phyloP scores from a whole-genome alignment of 2,888 invertebrate species.

The Lithosia quadra region DNA sequence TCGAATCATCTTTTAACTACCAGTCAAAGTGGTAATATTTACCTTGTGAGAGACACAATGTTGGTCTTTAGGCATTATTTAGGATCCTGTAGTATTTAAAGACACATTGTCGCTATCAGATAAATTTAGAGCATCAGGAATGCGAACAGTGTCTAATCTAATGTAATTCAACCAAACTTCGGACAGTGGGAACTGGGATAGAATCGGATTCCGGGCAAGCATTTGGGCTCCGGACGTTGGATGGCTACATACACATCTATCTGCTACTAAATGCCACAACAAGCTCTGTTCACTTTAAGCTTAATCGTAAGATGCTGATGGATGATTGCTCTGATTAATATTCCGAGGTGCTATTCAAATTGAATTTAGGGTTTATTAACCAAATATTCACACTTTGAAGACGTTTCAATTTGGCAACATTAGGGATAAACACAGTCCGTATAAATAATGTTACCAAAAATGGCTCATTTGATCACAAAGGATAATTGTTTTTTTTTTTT shows the following conservation, averaged over 20 bases:
- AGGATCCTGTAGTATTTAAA: slow-evolving; percentile 22
- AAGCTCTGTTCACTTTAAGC: slow-evolving; percentile 31
- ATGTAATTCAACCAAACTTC: slow-evolving; percentile 79
- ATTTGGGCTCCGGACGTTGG: slow-evolving; percentile 65
- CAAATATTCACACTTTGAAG: slow-evolving; percentile 65
- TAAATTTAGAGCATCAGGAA: slow-evolving; percentile 64
- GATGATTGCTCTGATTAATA: slow-evolving; percentile 56
- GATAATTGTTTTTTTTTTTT: neutral
- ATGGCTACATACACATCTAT: slow-evolving; percentile 52
- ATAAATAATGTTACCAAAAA: slow-evolving; percentile 28
- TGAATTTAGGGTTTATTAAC: slow-evolving; percentile 57
- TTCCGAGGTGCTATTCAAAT: slow-evolving; percentile 59
- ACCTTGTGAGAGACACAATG: neutral
- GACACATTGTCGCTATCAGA: slow-evolving; percentile 46
- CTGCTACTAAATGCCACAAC: slow-evolving; percentile 37
- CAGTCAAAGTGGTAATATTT: no score
- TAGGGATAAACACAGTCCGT: slow-evolving; percentile 11
- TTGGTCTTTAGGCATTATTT: neutral
- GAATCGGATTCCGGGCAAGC: slow-evolving; percentile 80
- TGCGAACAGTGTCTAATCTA: slow-evolving; percentile 78
- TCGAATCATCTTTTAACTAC: no score
- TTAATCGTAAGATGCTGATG: slow-evolving; percentile 37
- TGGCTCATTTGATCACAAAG: neutral
- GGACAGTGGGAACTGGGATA: slow-evolving; percentile 69
- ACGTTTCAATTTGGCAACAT: slow-evolving; percentile 50